These are phyloP conservation scores for Limnephilus auricula DNA, from an alignment of 2,888 invertebrate genomes.

Conservation along the genomic window DNA sequence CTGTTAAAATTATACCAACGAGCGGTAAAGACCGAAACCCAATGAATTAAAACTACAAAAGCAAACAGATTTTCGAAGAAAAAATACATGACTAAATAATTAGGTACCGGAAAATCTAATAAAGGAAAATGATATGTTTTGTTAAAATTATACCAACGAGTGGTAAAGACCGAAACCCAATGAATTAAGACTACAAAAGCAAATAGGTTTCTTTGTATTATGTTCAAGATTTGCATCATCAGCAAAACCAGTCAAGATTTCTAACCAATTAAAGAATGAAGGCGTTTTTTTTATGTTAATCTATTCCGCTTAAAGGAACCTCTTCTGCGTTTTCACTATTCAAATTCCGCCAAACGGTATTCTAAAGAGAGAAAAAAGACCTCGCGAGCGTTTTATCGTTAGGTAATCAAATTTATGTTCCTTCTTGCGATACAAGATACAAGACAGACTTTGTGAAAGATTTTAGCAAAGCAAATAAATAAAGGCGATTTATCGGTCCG, in stretches of 20 bases:
- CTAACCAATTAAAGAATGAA: slow-evolving; percentile 26
- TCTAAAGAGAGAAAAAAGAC: background rate
- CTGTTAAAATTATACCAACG: background rate
- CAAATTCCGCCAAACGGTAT: slow-evolving; percentile 21
- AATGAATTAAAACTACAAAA: background rate
- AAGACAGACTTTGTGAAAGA: background rate
- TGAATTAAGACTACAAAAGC: background rate
- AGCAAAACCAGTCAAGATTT: background rate
- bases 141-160: background rate
- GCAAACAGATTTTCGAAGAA: background rate
- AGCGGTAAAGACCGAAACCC: background rate
- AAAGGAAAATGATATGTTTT: background rate
- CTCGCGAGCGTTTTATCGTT: background rate
- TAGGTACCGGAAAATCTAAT: too few relatives aligned
- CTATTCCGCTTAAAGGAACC: background rate
- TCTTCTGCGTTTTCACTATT: slow-evolving; percentile 14
- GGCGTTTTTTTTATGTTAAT: slow-evolving; percentile 10
- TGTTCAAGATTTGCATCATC: background rate
- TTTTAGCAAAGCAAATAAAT: slow-evolving; percentile 35
- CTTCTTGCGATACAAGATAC: slow-evolving; percentile 5
- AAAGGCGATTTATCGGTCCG: slow-evolving; percentile 6
- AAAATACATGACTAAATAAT: too few relatives aligned
- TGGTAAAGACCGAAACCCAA: background rate
- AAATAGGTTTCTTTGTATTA: background rate
- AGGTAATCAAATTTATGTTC: slow-evolving; percentile 28